A percentile compares a stretch with the other conserved stretches of the same genome.
Conservation (phyloP, 1,140 invertebrate genomes). For the Pachyrhynchus sulphureomaculatus region DNA sequence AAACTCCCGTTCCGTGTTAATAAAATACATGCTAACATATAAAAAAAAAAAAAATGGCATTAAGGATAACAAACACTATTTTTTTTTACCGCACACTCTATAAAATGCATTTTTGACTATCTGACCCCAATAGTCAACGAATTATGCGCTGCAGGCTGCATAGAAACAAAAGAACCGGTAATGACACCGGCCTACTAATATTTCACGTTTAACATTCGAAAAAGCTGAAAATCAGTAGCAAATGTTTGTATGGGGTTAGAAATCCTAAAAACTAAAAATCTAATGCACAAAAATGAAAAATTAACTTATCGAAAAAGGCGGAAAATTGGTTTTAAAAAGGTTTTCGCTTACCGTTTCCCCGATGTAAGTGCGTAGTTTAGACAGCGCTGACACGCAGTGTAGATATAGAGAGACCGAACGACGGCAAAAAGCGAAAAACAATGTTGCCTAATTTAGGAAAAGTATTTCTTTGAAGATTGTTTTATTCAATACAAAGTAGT, state of each 20-base stretch:
- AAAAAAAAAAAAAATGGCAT: too few species aligned
- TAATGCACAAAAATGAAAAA: not conserved
- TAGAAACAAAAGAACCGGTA: conserved; percentile 21
- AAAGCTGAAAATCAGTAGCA: conserved; percentile 13
- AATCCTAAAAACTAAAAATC: too few species aligned
- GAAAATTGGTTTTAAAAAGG: conserved; percentile 19
- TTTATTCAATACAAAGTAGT: too few species aligned
- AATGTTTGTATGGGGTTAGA: too few species aligned
- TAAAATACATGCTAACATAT: too few species aligned
- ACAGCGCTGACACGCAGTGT: conserved; percentile 38
- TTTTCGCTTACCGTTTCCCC: conserved; percentile 35
- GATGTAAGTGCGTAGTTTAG: conserved; percentile 39
- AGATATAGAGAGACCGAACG: conserved; percentile 33
- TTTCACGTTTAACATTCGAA: conserved; percentile 17
- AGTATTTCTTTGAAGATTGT: too few species aligned
- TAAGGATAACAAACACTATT: too few species aligned
- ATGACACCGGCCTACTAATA: conserved; percentile 12
- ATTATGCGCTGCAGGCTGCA: not conserved
- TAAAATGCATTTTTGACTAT: too few species aligned
- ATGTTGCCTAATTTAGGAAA: conserved; percentile 7
- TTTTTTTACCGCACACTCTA: too few species aligned
- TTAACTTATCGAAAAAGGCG: not conserved
- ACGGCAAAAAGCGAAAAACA: conserved; percentile 20
- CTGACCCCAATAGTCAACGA: too few species aligned
- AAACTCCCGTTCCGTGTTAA: too few species aligned